phyloP scores from a whole-genome alignment of 2,797 vertebrate species.

The Phoeniculus purpureus region DNA sequence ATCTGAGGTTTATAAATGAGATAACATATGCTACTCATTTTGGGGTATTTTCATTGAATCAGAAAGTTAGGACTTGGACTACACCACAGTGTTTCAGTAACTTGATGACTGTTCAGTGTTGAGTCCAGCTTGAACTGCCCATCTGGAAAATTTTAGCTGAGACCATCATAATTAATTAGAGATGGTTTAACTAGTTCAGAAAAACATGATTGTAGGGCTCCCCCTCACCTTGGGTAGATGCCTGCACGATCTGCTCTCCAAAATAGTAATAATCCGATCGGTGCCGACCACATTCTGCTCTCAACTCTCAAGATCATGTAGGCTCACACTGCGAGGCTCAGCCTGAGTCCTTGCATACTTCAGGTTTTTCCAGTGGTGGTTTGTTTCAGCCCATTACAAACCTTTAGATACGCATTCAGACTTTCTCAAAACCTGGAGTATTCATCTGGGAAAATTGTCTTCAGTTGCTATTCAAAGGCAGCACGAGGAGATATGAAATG shows the following conservation, averaged over 20 bases:
- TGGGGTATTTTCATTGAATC: conserved; percentile 27
- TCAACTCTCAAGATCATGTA: not conserved
- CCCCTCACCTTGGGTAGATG: not conserved
- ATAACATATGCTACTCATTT: conserved; percentile 14
- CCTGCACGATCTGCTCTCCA: not conserved
- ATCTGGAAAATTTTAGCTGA: conserved; percentile 52
- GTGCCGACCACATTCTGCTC: not conserved
- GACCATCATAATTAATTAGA: conserved; percentile 60
- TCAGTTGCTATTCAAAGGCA: not conserved
- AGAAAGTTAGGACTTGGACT: not conserved
- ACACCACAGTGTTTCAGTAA: not conserved
- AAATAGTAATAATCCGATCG: not conserved
- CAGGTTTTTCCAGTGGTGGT: not conserved
- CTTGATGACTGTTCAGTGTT: conserved; percentile 3
- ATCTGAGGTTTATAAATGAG: conserved; percentile 25
- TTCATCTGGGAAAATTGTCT: not conserved
- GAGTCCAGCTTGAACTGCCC: conserved; percentile 11
- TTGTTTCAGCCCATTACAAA: not conserved
- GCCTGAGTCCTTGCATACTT: not conserved
- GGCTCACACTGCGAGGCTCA: not conserved
- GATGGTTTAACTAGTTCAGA: conserved; percentile 42
- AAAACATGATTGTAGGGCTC: not conserved
- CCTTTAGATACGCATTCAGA: not conserved
- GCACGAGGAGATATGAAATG: not conserved
- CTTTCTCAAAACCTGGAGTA: not conserved